Evolutionary conservation across 2,797 vertebrate species (phyloP), one percentile per base, ranked within the genome.

Genomic region (Hipposideros larvatus): DNA sequence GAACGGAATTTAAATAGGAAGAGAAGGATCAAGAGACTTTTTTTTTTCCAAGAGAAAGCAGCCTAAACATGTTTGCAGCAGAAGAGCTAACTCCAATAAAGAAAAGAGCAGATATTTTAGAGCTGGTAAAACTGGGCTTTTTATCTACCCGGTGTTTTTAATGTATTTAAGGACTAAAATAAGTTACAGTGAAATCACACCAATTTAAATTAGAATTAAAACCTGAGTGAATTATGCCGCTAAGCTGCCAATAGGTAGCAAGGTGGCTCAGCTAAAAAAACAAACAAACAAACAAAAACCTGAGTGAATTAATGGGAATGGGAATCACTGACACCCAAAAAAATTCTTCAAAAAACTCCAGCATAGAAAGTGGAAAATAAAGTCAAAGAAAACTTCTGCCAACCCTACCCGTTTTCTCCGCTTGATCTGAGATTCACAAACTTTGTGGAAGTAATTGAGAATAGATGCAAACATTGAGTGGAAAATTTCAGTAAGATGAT

Each of bases 1-100:
- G 80, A 87, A 79, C 48, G 48, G 59, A 90, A 88, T 94, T 96
- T 82, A 77, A 95, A 87, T 61, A 85, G 87, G 53, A 88, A 93
- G 34, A 63, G 28, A 70, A 87, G 48, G 53, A 94, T 94, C 70
- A 95, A 80, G 43, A 88, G 71, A 61, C 28, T 61, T 41, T 90
- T 75, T 87, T 96, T 92, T 4, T 6, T 8, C 37, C 11, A 57
- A 84, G 66, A 84, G 8, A 79, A 79, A 63, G 21, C 14, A 87
- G n/a, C 31, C 31, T 89, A 28, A 86, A 71, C 37, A 71, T 75
- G 37, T 94, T 68, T 91, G 84, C 11, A 57, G 26, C 31, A n/a
- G 10, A 28, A n/a, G 74, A 91, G 13, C 82, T 61, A 82, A 91
- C 88, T 79, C 34, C 37, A 77, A 22, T 11, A 34, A 24, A 80